Evolutionary conservation across 2,888 invertebrate genomes (phyloP), one percentile per base, ranked within the genome.

Genomic region (Melolontha melolontha): DNA sequence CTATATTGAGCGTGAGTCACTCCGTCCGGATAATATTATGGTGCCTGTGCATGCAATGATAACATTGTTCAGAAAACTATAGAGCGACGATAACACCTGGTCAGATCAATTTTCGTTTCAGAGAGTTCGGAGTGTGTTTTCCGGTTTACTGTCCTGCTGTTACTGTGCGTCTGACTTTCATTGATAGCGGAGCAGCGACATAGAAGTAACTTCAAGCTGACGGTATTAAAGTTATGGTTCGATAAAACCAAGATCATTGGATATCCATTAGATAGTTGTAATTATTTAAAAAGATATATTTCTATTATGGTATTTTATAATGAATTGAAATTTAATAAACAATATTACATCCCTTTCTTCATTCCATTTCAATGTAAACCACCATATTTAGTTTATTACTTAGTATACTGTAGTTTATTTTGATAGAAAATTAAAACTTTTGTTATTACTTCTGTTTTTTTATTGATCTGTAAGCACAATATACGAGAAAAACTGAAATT

Each of bases 31-130:
- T 59, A 59, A 59, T 47, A 67, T 71, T 69, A 71, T 69, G 67
- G 71, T 39, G 71, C 68, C 71, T 71, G 71, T 68, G 67, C 71
- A 71, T 68, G 71, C 71, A 64, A 71, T 68, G 71, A 71, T 71
- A 71, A 71, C 71, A 69, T 71, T 71, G 70, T 70, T 70, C 68
- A 66, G 66, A 66, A 70, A 68, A 70, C 68, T 63, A 66, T 59
- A 50, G 59, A 50, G 57, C 44, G 57, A 40, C 69, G 69, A 49
- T 67, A 66, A 50, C 69, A 67, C 66, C 66, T 66, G 66, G 66
- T 57, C 55, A 40, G 57, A 59, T 66, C 66, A 57, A 57, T 66
- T 59, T 44, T 66, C 57, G 50, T 54, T 54, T 50, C 5, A 17
- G 5, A 14, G 27, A 64, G 29, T 52, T n/a, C 12, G 6, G 29